phyloP scores from a whole-genome alignment of 2,888 invertebrate genomes.

The Cerceris rybyensis region DNA sequence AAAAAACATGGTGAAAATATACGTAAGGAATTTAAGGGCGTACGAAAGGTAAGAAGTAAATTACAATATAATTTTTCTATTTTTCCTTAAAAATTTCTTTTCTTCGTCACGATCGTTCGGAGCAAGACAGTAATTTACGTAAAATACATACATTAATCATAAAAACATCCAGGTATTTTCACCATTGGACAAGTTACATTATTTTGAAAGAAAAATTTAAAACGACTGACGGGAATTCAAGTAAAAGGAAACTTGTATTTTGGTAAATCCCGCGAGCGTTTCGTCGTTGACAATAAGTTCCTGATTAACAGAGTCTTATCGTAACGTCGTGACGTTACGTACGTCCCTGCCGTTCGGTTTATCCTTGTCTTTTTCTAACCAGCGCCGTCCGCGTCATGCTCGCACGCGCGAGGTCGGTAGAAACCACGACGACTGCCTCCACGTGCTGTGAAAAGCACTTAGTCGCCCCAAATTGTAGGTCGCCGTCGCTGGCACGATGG shows the following conservation, averaged over 20 bases:
- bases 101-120: no score
- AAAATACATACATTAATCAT: no score
- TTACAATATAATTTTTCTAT: no score
- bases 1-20: no score
- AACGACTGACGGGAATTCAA: not conserved
- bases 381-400: slow-evolving; percentile 6
- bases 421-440: slow-evolving; percentile 79
- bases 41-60: no score
- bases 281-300: slow-evolving; percentile 21
- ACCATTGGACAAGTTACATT: no score
- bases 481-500: slow-evolving; percentile 68
- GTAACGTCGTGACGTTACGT: slow-evolving; percentile 27
- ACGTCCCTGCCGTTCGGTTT: slow-evolving; percentile 22
- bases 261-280: slow-evolving; percentile 1
- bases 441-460: slow-evolving; percentile 76
- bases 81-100: no score
- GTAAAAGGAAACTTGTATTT: not conserved
- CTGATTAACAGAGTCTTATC: slow-evolving; percentile 33
- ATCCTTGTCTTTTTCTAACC: slow-evolving; percentile 7
- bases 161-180: no score
- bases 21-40: no score
- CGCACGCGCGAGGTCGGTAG: slow-evolving; percentile 50
- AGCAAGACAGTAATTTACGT: no score
- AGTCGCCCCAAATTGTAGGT: slow-evolving; percentile 79
- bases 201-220: not conserved